These are phyloP conservation scores for Myioborus miniatus DNA, from an alignment of 2,797 vertebrate species.

Conservation along the genomic window DNA sequence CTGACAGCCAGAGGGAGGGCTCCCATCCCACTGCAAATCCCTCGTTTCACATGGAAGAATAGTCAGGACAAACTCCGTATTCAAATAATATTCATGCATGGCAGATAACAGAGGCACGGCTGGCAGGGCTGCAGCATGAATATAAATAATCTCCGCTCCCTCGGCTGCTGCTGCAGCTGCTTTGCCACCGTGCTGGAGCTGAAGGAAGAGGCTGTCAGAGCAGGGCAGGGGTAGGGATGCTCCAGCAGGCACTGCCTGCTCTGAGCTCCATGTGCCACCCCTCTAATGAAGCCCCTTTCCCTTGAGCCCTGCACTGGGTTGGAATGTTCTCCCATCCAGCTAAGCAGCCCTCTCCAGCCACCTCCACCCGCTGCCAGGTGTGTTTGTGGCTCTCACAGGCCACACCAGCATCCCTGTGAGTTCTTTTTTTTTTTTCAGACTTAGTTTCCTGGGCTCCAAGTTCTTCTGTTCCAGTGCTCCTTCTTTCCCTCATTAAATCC, in stretches of 20 bases:
- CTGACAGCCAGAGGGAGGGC: constrained; percentile 62
- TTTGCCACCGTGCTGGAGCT: not conserved
- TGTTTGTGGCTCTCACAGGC: not conserved
- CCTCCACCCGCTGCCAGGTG: not conserved
- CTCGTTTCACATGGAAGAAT: constrained; percentile 52
- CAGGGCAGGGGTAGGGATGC: not conserved
- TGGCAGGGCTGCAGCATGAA: constrained; percentile 53
- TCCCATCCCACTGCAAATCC: constrained; percentile 63
- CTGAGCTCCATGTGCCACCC: not conserved
- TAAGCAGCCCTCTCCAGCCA: not conserved
- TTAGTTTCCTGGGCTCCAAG: not conserved
- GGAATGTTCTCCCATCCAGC: not conserved
- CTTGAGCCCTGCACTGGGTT: not conserved
- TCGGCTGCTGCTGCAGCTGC: not conserved
- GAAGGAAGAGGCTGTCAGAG: not conserved
- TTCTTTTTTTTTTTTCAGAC: not conserved
- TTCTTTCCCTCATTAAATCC: not conserved
- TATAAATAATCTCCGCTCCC: constrained; percentile 36
- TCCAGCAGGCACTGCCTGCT: accelerated
- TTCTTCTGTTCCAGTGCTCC: not conserved
- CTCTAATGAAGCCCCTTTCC: not conserved
- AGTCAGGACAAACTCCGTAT: constrained; percentile 53
- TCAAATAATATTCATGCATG: constrained; percentile 52
- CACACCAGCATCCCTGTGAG: not conserved
- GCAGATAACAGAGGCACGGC: constrained; percentile 59